Evolutionary conservation across 2,888 invertebrate species (phyloP).

Genomic region (Lasioglossum vierecki): DNA sequence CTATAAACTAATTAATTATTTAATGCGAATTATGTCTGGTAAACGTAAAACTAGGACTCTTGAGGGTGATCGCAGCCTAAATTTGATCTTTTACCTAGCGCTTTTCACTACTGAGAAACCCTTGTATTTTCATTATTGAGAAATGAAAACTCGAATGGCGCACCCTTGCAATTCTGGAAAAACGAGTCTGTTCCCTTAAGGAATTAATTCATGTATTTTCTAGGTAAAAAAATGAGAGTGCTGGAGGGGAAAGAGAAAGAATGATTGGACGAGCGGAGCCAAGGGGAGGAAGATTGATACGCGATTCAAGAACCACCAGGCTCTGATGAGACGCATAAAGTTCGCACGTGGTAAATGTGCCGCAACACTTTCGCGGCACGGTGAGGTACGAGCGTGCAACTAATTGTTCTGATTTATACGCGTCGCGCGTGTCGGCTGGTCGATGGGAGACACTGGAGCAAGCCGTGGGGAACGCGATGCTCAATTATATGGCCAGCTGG

Average conservation of each 20-base stretch:
- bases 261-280: background rate
- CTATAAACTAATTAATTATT: too few species aligned
- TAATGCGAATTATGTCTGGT: too few species aligned
- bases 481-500: conserved; percentile 78
- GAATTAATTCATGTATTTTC: background rate
- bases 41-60: too few species aligned
- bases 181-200: too few species aligned
- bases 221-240: background rate
- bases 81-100: too few species aligned
- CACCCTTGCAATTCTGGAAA: too few species aligned
- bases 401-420: conserved; percentile 78
- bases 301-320: conserved; percentile 39
- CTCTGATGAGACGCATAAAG: conserved; percentile 27
- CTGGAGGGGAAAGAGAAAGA: background rate
- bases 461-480: conserved; percentile 67
- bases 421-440: conserved; percentile 58
- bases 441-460: conserved; percentile 65
- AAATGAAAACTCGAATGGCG: too few species aligned
- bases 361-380: conserved; percentile 62
- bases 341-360: conserved; percentile 61
- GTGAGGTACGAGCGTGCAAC: conserved; percentile 66
- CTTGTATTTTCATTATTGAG: too few species aligned
- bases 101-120: too few species aligned
- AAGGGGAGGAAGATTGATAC: conserved; percentile 29
- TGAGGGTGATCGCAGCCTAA: too few species aligned